A percentile compares a stretch with the other conserved stretches of the same genome.
Evolutionary conservation across 2,888 invertebrate genomes (phyloP).

Genomic region (Mechanitis mazaeus): DNA sequence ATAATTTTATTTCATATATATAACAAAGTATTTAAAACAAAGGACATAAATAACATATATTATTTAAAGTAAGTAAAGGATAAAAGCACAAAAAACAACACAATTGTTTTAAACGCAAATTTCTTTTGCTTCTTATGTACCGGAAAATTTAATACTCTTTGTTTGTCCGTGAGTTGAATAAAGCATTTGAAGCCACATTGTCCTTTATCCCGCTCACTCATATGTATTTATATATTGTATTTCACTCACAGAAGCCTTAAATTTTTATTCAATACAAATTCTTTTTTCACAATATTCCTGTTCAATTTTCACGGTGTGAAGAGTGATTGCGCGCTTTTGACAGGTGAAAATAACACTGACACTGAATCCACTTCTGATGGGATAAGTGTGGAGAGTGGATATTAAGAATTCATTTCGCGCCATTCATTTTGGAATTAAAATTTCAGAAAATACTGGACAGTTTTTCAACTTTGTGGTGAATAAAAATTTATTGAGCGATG

Average conservation of each 20-base stretch:
- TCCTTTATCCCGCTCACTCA: conserved; percentile 38
- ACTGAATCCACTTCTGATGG: conserved; percentile 22
- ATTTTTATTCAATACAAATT: conserved; percentile 45
- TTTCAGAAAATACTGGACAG: conserved; percentile 9
- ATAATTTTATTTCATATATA: too few relatives aligned
- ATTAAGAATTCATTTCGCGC: conserved; percentile 23
- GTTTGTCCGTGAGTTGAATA: conserved; percentile 66
- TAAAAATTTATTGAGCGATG: too few relatives aligned
- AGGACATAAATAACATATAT: conserved; percentile 19
- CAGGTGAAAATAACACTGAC: conserved; percentile 41
- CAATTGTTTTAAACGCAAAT: conserved; percentile 40
- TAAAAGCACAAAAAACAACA: conserved; percentile 30
- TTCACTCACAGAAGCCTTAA: conserved; percentile 43
- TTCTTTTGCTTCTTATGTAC: conserved; percentile 60
- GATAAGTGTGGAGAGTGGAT: conserved; percentile 26
- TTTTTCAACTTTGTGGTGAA: background rate
- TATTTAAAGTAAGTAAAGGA: conserved; percentile 11
- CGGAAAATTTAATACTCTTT: conserved; percentile 68
- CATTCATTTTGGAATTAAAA: background rate
- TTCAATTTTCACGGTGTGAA: conserved; percentile 42
- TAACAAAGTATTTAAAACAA: too few relatives aligned
- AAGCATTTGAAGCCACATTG: conserved; percentile 46
- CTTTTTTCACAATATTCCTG: conserved; percentile 32
- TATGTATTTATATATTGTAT: conserved; percentile 36
- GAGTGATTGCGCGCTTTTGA: conserved; percentile 37